Base-by-base conservation (phyloP, 1,140 invertebrate genomes). In the Maniola jurtina region DNA sequence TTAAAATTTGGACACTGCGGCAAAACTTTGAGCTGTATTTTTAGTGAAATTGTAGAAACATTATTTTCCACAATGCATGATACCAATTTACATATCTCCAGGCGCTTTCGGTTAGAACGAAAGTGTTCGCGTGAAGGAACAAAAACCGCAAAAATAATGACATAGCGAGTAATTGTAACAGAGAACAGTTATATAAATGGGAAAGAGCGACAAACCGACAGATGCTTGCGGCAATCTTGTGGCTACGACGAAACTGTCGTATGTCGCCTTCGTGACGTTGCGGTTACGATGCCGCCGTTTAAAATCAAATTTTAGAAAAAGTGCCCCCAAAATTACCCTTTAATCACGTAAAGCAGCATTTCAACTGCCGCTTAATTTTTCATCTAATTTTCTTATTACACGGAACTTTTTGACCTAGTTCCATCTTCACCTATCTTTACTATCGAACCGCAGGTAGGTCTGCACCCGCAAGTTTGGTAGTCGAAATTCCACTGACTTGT, bases 161-260 rank as follows among this genome's bases (percentile, higher is more conserved):
- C 70, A 80, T 71, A 74, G 68, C 69, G 80, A 84, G 42, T 84
- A 87, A 89, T 85, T 87, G 80, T 83, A 81, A 80, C 77, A 79
- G 80, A 81, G 61, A 80, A 81, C 72, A 67, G 83, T 84, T 81
- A 85, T 84, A 84, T 83, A 73, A 68, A 82, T 61, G 73, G 80
- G 78, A 89, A 85, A 77, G 84, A 50, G 84, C 85, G 87, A 86
- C 86, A 88, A 87, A 83, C 75, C 79, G 88, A 88, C 88, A 90
- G 83, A 86, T 90, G 88, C 88, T 89, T 73, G 80, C 85, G 81
- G 88, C 87, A 81, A 88, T 86, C 75, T 86, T 90, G 83, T 72
- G 81, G 80, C 75, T 62, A 68, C 72, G 63, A 77, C 73, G 62
- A 77, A 73, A 77, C 68, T 72, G 72, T 77, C 77, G 79, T 71